A percentile compares a stretch with the other conserved stretches of the same genome.
Conservation (phyloP, 2,797 vertebrate species). For the Phrynocephalus guinanensis region DNA sequence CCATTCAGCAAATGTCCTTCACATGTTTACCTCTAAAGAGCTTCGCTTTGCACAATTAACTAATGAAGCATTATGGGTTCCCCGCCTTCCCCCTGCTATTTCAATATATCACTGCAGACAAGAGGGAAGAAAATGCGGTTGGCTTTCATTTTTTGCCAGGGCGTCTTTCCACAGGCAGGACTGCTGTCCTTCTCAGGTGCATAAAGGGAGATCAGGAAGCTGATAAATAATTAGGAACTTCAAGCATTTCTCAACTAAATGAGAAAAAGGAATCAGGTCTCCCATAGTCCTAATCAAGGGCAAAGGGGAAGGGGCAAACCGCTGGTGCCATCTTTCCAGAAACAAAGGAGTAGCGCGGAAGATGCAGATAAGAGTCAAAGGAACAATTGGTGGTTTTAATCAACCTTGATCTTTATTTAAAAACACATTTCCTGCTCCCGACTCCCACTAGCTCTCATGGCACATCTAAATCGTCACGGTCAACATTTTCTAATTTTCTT, state of each 20-base stretch:
- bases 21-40: slow-evolving; percentile 85
- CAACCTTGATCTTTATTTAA: background rate
- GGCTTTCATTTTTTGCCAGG: slow-evolving; percentile 73
- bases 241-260: slow-evolving; percentile 6
- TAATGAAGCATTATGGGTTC: slow-evolving; percentile 83
- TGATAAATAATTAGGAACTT: slow-evolving; percentile 40
- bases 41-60: slow-evolving; percentile 83
- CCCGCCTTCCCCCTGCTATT: slow-evolving; percentile 72
- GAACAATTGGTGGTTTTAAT: background rate
- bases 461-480: background rate
- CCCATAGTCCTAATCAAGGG: background rate
- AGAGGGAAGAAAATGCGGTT: slow-evolving; percentile 74
- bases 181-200: slow-evolving; percentile 52
- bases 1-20: slow-evolving; percentile 86
- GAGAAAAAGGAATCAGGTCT: slow-evolving; percentile 8
- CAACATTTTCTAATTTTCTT: background rate
- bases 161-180: slow-evolving; percentile 67
- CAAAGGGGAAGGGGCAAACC: background rate
- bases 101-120: slow-evolving; percentile 79
- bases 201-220: slow-evolving; percentile 63
- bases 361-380: background rate
- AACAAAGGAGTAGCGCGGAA: background rate
- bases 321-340: background rate
- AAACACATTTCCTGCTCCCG: background rate
- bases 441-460: background rate